Conservation (phyloP, 1,140 invertebrate genomes). For the Neelides sp. region DNA sequence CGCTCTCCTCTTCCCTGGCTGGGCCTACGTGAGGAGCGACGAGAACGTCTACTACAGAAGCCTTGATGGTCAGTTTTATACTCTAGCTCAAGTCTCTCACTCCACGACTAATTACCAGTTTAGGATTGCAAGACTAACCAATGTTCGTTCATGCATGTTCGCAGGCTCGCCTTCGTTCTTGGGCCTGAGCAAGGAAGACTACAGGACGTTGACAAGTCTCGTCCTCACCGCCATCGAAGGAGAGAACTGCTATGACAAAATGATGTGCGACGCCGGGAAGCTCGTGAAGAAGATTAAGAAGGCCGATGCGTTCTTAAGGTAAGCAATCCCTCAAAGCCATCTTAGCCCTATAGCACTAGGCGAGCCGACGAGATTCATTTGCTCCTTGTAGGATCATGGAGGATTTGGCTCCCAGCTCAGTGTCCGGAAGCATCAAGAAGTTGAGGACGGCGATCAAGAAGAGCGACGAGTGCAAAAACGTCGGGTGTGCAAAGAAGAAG, state of each 20-base stretch:
- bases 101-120: background rate
- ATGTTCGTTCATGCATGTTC: background rate
- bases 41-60: constrained; percentile 32
- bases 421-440: constrained; percentile 29
- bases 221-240: constrained; percentile 31
- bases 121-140: background rate
- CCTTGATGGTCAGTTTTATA: constrained; percentile 20
- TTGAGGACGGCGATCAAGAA: constrained; percentile 30
- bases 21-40: constrained; percentile 31
- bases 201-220: constrained; percentile 25
- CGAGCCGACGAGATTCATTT: background rate
- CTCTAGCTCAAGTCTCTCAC: background rate
- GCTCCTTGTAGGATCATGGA: constrained; percentile 27
- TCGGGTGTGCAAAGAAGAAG: constrained; percentile 28
- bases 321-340: background rate
- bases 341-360: background rate
- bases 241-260: constrained; percentile 30
- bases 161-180: constrained; percentile 20
- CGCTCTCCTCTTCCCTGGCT: constrained; percentile 31
- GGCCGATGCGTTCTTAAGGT: constrained; percentile 31
- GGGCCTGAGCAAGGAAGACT: constrained; percentile 30
- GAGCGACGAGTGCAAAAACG: constrained; percentile 28
- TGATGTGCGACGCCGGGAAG: constrained; percentile 31
- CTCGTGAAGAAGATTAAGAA: constrained; percentile 32
- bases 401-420: constrained; percentile 29